These are phyloP conservation scores for Coracias cyanogaster DNA, from an alignment of 2,797 vertebrate genomes.

Conservation along the genomic window DNA sequence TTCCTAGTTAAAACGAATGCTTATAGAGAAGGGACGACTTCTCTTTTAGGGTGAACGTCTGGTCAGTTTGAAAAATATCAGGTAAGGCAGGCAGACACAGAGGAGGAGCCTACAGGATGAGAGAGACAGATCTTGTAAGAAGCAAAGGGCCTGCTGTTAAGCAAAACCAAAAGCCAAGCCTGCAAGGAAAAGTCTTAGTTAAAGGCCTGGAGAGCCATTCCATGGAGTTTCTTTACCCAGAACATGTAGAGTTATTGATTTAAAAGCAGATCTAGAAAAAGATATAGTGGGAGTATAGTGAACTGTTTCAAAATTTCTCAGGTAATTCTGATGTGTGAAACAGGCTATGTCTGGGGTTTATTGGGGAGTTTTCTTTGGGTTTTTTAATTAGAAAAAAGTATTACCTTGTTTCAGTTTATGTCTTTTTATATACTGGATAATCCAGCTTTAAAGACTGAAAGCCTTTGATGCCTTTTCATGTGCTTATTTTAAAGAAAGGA, in stretches of 20 bases:
- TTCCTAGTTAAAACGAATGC: not conserved
- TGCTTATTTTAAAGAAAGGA: not conserved
- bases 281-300: not conserved
- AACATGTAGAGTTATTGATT: not conserved
- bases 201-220: not conserved
- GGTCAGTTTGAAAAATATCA: not conserved
- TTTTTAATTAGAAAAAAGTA: not conserved
- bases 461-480: not conserved
- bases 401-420: not conserved
- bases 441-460: not conserved
- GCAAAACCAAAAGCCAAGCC: not conserved
- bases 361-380: not conserved
- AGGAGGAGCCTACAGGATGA: not conserved
- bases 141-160: not conserved
- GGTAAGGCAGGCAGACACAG: not conserved
- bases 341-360: not conserved
- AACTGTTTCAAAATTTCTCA: not conserved
- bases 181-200: not conserved
- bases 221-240: not conserved
- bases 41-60: not conserved
- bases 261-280: not conserved
- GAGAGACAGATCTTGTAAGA: not conserved
- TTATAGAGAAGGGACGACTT: not conserved
- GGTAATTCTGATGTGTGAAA: not conserved
- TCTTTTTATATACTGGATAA: not conserved